Evolutionary conservation across 2,797 vertebrate genomes (phyloP), one percentile per base, ranked within the genome.

Genomic region (Sciaenops ocellatus): DNA sequence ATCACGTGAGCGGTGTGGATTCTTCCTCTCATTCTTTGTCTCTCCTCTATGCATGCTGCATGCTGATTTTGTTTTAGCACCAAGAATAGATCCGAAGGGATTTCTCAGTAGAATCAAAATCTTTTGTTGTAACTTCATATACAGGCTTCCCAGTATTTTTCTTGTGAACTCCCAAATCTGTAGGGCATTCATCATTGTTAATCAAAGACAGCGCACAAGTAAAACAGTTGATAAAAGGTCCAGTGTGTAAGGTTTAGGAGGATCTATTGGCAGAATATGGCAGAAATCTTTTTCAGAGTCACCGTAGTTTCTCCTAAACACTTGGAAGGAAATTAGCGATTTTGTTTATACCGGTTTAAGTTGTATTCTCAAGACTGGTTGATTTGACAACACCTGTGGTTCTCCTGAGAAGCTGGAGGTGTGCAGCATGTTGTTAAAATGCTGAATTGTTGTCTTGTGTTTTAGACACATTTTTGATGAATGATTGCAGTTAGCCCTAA

Each of bases 81-180:
- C 11, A 46, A 44, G 12, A 79, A 61, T 72, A 83, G 59, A 83
- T 51, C 61, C 30, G 64, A 79, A 62, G 26, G 20, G 71, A 56
- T 78, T 54, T 79, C 30, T 55, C 16, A 26, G 24, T n/a, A 13
- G 65, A 79, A 69, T 67, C 18, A 50, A 74, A 82, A 22, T 5
- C 54, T 63, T 76, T 68, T 77, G 52, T 69, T 26, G 5, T 56
- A 71, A 30, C 54, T 71, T 70, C 26, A 56, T 57, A 63, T 52
- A n/a, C 3, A 11, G 24, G 13, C 59, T 47, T 59, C 13, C 42
- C 41, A 52, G 26, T 57, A 16, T 46, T 60, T 20, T 28, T 66
- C 61, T 46, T 72, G 4, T n/a, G 42, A 80, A 17, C 55, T 24
- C 28, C 41, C 2, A 61, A 56, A 75, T 63, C 30, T 47, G 51